A percentile compares a stretch with the other conserved stretches of the same genome.
These are phyloP conservation scores for Cacatua alba DNA, from an alignment of 2,113 vertebrate species.

Conservation along the genomic window DNA sequence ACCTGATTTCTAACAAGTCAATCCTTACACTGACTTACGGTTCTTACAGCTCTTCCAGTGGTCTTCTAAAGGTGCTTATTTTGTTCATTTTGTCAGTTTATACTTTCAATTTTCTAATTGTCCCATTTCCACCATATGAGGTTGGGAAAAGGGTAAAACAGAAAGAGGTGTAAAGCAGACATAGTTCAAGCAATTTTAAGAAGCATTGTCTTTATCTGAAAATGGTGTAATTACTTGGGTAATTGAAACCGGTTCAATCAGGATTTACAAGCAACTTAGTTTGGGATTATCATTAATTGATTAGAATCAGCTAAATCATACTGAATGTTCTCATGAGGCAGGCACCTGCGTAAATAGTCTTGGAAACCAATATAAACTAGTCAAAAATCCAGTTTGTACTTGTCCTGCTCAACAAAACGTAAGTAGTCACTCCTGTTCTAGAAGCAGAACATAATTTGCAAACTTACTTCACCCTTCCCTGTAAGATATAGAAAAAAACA, in stretches of 20 bases:
- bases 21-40: neutral
- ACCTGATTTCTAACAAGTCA: neutral
- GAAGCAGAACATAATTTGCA: neutral
- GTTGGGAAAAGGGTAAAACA: neutral
- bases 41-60: neutral
- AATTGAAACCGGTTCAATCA: neutral
- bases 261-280: neutral
- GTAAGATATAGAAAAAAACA: neutral
- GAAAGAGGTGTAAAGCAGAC: neutral
- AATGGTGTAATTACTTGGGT: neutral
- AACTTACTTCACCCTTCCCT: neutral
- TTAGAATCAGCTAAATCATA: neutral
- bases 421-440: neutral
- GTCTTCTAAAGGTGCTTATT: neutral
- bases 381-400: slow-evolving; percentile 2
- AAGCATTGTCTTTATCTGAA: neutral
- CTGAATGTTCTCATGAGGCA: neutral
- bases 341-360: neutral
- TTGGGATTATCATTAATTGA: neutral
- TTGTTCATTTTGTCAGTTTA: neutral
- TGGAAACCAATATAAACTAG: neutral
- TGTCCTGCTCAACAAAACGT: neutral
- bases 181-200: neutral
- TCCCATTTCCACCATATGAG: neutral
- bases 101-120: neutral